These are phyloP conservation scores for Lacanobia oleracea DNA, from an alignment of 2,888 invertebrate genomes.

Conservation along the genomic window DNA sequence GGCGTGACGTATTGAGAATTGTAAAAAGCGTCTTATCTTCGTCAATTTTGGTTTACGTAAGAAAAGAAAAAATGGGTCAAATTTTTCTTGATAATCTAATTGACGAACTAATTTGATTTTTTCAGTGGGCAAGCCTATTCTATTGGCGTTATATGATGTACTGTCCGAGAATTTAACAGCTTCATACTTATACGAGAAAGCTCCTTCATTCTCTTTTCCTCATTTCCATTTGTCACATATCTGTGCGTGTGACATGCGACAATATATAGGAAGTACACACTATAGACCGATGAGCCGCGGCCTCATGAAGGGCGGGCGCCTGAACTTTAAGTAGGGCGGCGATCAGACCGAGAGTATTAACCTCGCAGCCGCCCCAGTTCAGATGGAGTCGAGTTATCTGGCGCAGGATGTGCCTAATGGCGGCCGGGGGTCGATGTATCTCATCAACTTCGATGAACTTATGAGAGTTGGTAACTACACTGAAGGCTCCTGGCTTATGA, in stretches of 20 bases:
- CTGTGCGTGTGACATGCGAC: constrained; percentile 6
- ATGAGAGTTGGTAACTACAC: not conserved
- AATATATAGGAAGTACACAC: constrained; percentile 18
- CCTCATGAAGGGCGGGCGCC: constrained; percentile 59
- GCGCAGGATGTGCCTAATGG: constrained; percentile 55
- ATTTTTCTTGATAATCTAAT: too few species aligned
- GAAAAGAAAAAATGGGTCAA: too few species aligned
- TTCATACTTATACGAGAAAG: not conserved
- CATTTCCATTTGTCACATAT: not conserved
- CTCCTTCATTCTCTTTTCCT: not conserved
- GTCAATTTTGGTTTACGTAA: too few species aligned
- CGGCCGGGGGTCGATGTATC: constrained; percentile 38
- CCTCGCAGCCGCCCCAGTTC: constrained; percentile 46
- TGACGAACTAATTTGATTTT: too few species aligned
- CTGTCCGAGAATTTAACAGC: not conserved
- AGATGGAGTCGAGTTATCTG: constrained; percentile 26
- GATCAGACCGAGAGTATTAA: constrained; percentile 56
- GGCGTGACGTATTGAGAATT: too few species aligned
- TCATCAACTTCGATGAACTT: constrained; percentile 11
- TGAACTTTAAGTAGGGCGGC: constrained; percentile 63
- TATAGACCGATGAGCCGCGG: constrained; percentile 7
- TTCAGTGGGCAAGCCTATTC: too few species aligned
- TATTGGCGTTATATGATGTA: not conserved
- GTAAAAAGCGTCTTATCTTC: too few species aligned
- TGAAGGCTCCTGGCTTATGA: not conserved